A percentile compares a stretch with the other conserved stretches of the same genome.
Conservation (phyloP, 2,888 invertebrate genomes). For the Dorcus hopei region DNA sequence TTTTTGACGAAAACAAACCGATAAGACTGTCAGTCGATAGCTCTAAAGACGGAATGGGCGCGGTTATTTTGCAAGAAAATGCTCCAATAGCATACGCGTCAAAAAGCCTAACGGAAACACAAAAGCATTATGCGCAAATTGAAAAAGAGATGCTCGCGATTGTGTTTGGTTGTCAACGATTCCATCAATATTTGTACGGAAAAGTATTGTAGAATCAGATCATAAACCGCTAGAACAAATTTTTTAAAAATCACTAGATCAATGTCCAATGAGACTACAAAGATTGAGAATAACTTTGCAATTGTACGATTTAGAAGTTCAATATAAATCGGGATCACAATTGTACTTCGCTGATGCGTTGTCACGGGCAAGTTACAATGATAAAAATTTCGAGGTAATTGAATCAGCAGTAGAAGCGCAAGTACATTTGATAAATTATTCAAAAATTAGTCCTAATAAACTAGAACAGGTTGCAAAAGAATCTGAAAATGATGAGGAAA, state of each 20-base stretch:
- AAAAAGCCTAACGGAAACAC: too few relatives aligned
- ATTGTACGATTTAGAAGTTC: too few relatives aligned
- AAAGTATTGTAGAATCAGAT: background rate
- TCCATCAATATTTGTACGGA: too few relatives aligned
- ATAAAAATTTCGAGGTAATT: background rate
- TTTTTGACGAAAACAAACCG: too few relatives aligned
- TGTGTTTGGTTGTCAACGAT: too few relatives aligned
- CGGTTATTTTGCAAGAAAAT: too few relatives aligned
- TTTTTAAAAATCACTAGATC: background rate
- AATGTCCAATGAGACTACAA: background rate
- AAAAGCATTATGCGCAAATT: too few relatives aligned
- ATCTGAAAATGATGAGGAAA: background rate
- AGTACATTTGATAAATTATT: background rate
- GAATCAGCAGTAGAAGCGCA: background rate
- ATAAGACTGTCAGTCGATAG: too few relatives aligned
- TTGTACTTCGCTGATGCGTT: too few relatives aligned
- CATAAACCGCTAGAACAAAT: conserved; percentile 20
- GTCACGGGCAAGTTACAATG: background rate
- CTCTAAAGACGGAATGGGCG: conserved; percentile 6
- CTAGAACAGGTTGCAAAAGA: background rate
- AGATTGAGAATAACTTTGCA: background rate
- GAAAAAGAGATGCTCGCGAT: too few relatives aligned
- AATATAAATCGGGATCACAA: too few relatives aligned
- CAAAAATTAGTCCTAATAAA: background rate
- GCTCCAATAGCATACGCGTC: too few relatives aligned